phyloP scores from a whole-genome alignment of 2,797 vertebrate genomes.

The Anableps anableps region DNA sequence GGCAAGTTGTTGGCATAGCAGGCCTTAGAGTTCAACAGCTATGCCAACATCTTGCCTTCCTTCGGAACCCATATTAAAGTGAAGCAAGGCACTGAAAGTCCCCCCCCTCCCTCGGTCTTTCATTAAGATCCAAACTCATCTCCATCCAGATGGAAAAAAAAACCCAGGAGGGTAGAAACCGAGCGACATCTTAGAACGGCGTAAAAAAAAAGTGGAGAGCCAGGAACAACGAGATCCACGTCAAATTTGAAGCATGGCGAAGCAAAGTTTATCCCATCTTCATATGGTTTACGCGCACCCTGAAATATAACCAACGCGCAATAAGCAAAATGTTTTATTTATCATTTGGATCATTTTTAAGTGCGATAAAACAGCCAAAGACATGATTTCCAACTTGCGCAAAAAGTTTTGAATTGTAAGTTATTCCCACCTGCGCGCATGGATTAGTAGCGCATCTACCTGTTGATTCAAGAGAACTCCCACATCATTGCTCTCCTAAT shows the following conservation, averaged over 20 bases:
- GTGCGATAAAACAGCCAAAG: too few relatives aligned
- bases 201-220: neutral
- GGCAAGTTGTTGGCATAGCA: conserved; percentile 78
- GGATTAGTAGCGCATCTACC: neutral
- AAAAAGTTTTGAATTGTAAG: neutral
- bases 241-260: neutral
- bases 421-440: neutral
- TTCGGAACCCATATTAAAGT: conserved; percentile 53
- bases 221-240: neutral
- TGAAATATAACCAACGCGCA: neutral
- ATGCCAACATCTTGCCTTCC: conserved; percentile 81
- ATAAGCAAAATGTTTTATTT: neutral
- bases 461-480: neutral
- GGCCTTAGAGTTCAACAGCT: conserved; percentile 67
- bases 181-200: neutral
- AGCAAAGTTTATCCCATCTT: neutral
- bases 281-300: neutral
- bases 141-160: neutral
- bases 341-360: neutral
- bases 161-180: neutral
- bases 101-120: neutral
- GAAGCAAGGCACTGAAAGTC: neutral
- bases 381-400: neutral
- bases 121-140: neutral
- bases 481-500: neutral